These are phyloP conservation scores for Galerucella calmariensis DNA, from an alignment of 2,888 invertebrate genomes.

Conservation along the genomic window DNA sequence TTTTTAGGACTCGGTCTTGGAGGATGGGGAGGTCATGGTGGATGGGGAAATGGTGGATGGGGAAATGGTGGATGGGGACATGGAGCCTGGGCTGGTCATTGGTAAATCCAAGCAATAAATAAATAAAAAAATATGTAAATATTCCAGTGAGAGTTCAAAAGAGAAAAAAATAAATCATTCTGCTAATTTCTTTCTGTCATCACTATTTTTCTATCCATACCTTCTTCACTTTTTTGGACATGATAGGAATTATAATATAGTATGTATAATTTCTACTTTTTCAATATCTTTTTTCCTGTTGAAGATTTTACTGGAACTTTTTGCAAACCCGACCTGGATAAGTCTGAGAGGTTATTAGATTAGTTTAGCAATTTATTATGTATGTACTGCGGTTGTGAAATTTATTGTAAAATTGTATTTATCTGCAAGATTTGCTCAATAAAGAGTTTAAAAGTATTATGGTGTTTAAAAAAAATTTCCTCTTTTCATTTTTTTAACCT, in stretches of 20 bases:
- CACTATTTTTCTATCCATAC: not conserved
- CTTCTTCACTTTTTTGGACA: not conserved
- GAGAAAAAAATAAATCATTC: constrained; percentile 15
- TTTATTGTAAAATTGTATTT: constrained; percentile 29
- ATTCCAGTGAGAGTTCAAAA: constrained; percentile 25
- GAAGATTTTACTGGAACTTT: constrained; percentile 32
- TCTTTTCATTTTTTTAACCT: constrained; percentile 6
- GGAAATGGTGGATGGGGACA: constrained; percentile 21
- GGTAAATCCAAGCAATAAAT: constrained; percentile 27
- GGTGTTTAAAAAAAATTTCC: not conserved
- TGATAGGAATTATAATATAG: not conserved
- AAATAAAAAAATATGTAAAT: constrained; percentile 22
- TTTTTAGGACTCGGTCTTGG: constrained; percentile 28
- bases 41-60: constrained; percentile 24
- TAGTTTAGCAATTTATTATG: constrained; percentile 9
- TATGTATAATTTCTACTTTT: not conserved
- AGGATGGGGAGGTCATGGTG: constrained; percentile 27
- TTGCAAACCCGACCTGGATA: constrained; percentile 26
- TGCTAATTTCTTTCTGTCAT: not conserved
- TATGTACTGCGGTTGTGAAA: constrained; percentile 31
- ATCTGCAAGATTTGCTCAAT: constrained; percentile 43
- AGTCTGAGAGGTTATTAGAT: constrained; percentile 25
- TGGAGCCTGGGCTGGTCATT: constrained; percentile 35
- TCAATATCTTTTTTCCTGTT: constrained; percentile 20
- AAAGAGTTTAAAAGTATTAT: constrained; percentile 34